Conservation (phyloP, 1,140 invertebrate genomes). For the Neelides sp. region DNA sequence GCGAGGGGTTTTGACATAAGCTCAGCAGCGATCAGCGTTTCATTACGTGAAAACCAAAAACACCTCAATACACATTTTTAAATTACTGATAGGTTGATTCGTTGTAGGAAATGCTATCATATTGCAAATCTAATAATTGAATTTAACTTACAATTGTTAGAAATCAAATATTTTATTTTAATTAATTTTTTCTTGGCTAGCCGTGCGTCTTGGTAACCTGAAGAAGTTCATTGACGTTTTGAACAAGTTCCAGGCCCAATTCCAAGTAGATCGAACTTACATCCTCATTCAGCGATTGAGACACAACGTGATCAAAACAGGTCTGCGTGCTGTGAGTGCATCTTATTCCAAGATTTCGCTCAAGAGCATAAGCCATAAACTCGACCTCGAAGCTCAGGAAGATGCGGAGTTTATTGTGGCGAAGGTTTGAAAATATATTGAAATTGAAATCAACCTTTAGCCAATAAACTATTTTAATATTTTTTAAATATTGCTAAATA, state of each 20-base stretch:
- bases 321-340: slow-evolving; percentile 87
- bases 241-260: slow-evolving; percentile 74
- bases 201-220: slow-evolving; percentile 87
- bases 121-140: not conserved
- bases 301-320: slow-evolving; percentile 99
- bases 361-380: slow-evolving; percentile 81
- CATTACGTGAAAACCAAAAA: too few species aligned
- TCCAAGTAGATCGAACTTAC: slow-evolving; percentile 81
- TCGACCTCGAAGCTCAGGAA: slow-evolving; percentile 84
- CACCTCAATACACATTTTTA: too few species aligned
- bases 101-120: not conserved
- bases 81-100: too few species aligned
- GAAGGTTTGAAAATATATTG: slow-evolving; percentile 45
- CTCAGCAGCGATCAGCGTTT: too few species aligned
- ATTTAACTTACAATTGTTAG: slow-evolving; percentile 1
- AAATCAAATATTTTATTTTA: slow-evolving; percentile 5
- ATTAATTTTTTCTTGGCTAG: slow-evolving; percentile 38
- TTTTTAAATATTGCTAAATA: not conserved
- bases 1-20: too few species aligned
- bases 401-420: slow-evolving; percentile 99
- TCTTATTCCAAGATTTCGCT: slow-evolving; percentile 95
- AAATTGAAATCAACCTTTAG: not conserved
- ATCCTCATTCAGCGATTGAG: slow-evolving; percentile 84
- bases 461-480: slow-evolving; percentile 11
- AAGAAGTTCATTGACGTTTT: slow-evolving; percentile 87